A percentile compares a stretch with the other conserved stretches of the same genome.
Evolutionary conservation across 2,888 invertebrate genomes (phyloP).

Genomic region (Mechanitis messenoides): DNA sequence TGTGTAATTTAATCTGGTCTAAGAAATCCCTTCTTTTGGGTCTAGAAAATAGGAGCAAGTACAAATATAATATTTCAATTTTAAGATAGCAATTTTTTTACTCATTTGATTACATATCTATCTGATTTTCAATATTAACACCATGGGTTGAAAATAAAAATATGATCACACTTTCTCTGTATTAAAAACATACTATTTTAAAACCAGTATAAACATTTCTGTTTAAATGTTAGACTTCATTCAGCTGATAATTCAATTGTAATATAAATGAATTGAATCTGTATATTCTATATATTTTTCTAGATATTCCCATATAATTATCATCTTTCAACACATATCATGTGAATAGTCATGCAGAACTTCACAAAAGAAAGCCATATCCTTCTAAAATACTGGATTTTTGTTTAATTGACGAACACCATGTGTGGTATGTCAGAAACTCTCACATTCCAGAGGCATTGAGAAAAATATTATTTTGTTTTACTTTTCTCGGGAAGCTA

Average conservation of each 20-base stretch:
- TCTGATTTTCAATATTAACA: neutral
- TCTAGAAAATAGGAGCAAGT: neutral
- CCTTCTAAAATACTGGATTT: neutral
- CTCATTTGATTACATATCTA: neutral
- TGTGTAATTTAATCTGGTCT: conserved; percentile 1
- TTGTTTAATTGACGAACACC: neutral
- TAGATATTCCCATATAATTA: conserved; percentile 4
- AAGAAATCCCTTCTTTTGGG: conserved; percentile 2
- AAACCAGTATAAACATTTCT: neutral
- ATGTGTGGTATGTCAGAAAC: neutral
- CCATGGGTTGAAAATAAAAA: neutral
- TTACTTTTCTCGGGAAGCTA: conserved; percentile 16
- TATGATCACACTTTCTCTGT: neutral
- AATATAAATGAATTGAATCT: neutral
- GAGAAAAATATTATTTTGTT: neutral
- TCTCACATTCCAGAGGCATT: conserved; percentile 1
- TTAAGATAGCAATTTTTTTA: conserved; percentile 1
- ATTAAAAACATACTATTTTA: neutral
- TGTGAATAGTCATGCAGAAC: neutral
- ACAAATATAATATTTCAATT: conserved; percentile 3
- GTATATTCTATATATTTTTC: conserved; percentile 5
- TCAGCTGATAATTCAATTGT: neutral
- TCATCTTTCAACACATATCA: conserved; percentile 1
- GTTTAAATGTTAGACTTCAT: neutral
- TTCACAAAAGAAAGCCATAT: neutral